Base-by-base conservation (phyloP, 2,113 vertebrate species). In the Todiramphus chloris region DNA sequence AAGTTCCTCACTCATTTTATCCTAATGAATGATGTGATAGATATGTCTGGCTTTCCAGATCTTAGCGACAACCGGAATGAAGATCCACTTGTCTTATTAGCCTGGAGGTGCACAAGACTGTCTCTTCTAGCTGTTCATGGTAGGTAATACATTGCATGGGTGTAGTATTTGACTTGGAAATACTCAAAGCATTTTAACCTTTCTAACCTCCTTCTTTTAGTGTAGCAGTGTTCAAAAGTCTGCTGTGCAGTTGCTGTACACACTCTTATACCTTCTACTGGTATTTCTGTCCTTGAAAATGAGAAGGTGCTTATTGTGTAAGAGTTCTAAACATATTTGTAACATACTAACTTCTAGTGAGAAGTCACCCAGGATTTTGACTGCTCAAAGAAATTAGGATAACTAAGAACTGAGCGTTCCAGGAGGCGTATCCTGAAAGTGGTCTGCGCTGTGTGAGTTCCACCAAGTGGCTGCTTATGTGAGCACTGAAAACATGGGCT, bases 1-100 rank as follows among this genome's bases (percentile, higher is more conserved):
- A 99, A 99, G 97, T 99, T 99, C 88, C 99, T 99, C 96, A 99
- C 98, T 94, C 99, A 99, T 96, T 99, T 99, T 96, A 98, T 99
- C 97, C 97, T 99, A 89, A 99, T 99, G 98, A 99, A 99, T 98
- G 98, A 98, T 97, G 98, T 98, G 84, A 97, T 98, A 95, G 99
- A 99, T 91, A 99, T 99, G 43, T 98, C 98, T 53, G 98, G 98
- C 86, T 99, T 99, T 97, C 99, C 99, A 50, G 99, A 99, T 98
- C 99, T 99, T 96, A 99, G 99, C 43, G 97, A 98, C 97, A 99
- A 99, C 98, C 98, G 98, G 78, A 99, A 99, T 73, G 99, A 99
- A 98, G 99, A 99, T 96, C 99, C 99, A 0, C 96, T 99, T 98
- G 99, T 99, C 93, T 98, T 99, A 46, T 58, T 99, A 97, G 98